A percentile compares a stretch with the other conserved stretches of the same genome.
Conservation (phyloP, 2,797 vertebrate genomes). For the Telmatherina bonti region DNA sequence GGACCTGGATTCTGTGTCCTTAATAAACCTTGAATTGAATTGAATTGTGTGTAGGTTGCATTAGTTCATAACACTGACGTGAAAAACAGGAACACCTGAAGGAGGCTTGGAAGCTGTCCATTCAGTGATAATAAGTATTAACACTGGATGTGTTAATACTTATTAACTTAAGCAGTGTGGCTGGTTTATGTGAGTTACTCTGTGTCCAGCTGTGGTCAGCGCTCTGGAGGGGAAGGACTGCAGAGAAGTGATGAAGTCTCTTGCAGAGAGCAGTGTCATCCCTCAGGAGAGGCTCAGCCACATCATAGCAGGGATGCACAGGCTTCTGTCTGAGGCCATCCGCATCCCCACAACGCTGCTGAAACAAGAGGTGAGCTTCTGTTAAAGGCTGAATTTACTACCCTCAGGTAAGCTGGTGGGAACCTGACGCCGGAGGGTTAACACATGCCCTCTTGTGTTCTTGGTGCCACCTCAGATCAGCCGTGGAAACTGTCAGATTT, state of each 20-base stretch:
- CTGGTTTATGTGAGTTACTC: slow-evolving; percentile 1
- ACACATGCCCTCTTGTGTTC: too few relatives aligned
- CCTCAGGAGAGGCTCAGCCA: slow-evolving; percentile 85
- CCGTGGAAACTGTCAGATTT: too few relatives aligned
- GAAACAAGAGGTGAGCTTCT: slow-evolving; percentile 84
- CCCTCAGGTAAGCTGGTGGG: too few relatives aligned
- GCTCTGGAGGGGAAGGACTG: slow-evolving; percentile 87
- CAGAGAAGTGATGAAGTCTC: slow-evolving; percentile 78
- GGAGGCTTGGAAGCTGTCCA: background rate
- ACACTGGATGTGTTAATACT: too few relatives aligned
- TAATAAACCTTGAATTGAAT: too few relatives aligned
- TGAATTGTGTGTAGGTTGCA: too few relatives aligned
- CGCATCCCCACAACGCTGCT: slow-evolving; percentile 84
- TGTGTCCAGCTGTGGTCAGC: slow-evolving; percentile 83
- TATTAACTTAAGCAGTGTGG: too few relatives aligned
- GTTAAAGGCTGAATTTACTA: background rate
- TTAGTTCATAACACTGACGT: too few relatives aligned
- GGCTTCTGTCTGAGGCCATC: slow-evolving; percentile 85
- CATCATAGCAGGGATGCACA: slow-evolving; percentile 86
- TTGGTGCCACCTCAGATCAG: too few relatives aligned
- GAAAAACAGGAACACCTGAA: background rate
- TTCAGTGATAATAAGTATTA: background rate
- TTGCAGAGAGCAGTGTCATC: slow-evolving; percentile 78
- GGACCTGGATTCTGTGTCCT: too few relatives aligned
- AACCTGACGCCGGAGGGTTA: too few relatives aligned